Conservation (phyloP, 2,113 vertebrate species). For the Aegotheles bennettii region DNA sequence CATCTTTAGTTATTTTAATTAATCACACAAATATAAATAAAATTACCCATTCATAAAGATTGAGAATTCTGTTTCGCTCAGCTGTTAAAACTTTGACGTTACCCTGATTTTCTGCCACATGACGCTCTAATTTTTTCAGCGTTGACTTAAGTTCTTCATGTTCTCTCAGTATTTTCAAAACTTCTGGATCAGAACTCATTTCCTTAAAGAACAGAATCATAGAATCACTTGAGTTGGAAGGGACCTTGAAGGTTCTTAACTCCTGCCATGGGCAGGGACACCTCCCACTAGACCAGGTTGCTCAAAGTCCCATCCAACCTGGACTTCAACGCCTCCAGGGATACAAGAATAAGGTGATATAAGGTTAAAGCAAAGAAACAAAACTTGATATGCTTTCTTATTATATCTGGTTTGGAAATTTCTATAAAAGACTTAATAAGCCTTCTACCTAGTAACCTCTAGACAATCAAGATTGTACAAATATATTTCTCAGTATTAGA, state of each 20-base stretch:
- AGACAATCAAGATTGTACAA: neutral
- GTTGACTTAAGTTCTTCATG: conserved; percentile 73
- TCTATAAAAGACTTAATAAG: neutral
- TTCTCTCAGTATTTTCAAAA: conserved; percentile 74
- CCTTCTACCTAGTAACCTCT: neutral
- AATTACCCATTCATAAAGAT: conserved; percentile 74
- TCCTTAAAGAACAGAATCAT: no score
- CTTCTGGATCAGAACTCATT: conserved; percentile 66
- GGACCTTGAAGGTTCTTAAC: no score
- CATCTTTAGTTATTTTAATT: neutral
- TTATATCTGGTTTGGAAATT: neutral
- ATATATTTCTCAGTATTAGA: neutral
- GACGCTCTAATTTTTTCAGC: conserved; percentile 73
- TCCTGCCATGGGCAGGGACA: no score
- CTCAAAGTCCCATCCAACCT: no score
- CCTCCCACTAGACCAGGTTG: no score
- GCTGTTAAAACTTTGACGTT: conserved; percentile 79
- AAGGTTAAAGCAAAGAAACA: neutral
- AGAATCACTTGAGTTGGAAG: no score
- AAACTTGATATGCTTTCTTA: neutral
- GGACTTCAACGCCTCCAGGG: no score
- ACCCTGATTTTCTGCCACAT: conserved; percentile 79
- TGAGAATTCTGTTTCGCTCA: conserved; percentile 76
- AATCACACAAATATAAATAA: neutral
- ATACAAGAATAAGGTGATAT: neutral